Percentiles rank a stretch among this genome's conserved stretches.
These are phyloP conservation scores for Noctua janthe DNA, from an alignment of 2,888 invertebrate species.

Conservation along the genomic window DNA sequence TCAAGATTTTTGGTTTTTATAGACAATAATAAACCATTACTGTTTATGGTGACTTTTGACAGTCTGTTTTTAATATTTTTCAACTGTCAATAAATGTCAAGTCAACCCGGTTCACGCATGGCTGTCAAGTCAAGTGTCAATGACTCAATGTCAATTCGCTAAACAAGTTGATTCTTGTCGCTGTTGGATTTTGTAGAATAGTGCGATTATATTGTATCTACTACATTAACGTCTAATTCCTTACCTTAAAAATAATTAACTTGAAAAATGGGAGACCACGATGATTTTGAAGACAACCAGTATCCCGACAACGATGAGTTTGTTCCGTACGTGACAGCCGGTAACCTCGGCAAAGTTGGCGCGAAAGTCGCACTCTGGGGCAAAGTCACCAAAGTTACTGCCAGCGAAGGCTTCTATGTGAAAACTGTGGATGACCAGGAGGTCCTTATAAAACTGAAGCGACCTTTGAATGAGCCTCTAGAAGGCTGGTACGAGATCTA, in stretches of 20 bases:
- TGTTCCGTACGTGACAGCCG: conserved; percentile 87
- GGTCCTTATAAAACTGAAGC: conserved; percentile 82
- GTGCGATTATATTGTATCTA: neutral
- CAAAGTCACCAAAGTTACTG: conserved; percentile 85
- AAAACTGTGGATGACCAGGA: conserved; percentile 88
- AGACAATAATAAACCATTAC: neutral
- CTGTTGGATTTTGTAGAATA: neutral
- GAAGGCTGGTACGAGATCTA: conserved; percentile 89
- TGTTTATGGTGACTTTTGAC: neutral
- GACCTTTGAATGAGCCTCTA: conserved; percentile 82
- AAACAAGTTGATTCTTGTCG: conserved; percentile 29
- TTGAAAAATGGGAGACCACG: conserved; percentile 82
- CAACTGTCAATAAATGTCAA: neutral
- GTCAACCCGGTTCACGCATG: too few species aligned
- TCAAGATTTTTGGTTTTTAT: neutral
- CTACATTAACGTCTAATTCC: neutral
- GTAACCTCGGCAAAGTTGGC: conserved; percentile 85
- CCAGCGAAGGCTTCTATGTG: conserved; percentile 85
- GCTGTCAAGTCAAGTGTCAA: too few species aligned
- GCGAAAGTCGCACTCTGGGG: conserved; percentile 88
- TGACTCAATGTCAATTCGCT: too few species aligned
- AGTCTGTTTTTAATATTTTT: neutral
- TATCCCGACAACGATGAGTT: conserved; percentile 88
- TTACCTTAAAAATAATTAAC: too few species aligned
- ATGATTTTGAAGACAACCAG: conserved; percentile 87